Percentiles rank a stretch among this genome's conserved stretches.
Evolutionary conservation across 1,140 invertebrate genomes (phyloP).

Genomic region (Drosophila tropicalis): DNA sequence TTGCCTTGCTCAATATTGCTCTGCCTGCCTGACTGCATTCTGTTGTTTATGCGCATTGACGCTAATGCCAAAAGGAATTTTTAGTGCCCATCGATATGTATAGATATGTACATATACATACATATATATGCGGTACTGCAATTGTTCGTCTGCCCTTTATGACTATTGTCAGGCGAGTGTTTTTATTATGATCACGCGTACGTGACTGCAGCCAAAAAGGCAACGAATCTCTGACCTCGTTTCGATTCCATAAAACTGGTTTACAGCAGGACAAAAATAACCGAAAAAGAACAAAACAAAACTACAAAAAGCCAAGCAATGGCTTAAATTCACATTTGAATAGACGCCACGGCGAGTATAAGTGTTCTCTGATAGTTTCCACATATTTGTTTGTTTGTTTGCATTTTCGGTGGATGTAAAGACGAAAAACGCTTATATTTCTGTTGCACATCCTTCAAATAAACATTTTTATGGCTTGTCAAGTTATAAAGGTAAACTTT

Average conservation of each 20-base stretch:
- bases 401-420: background rate
- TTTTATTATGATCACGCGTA: constrained; percentile 60
- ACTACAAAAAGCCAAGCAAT: constrained; percentile 1
- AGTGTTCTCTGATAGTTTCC: background rate
- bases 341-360: constrained; percentile 8
- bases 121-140: constrained; percentile 25
- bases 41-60: constrained; percentile 68
- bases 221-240: constrained; percentile 17
- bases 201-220: constrained; percentile 46
- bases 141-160: constrained; percentile 49
- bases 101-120: background rate
- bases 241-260: constrained; percentile 25
- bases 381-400: background rate
- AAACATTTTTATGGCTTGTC: background rate
- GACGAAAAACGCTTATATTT: background rate
- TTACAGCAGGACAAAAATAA: constrained; percentile 13
- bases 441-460: background rate
- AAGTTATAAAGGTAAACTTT: background rate
- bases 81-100: constrained; percentile 15
- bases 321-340: constrained; percentile 41
- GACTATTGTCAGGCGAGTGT: constrained; percentile 45
- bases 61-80: constrained; percentile 55
- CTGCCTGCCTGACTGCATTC: constrained; percentile 26
- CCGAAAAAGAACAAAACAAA: background rate
- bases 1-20: constrained; percentile 8